phyloP scores from a whole-genome alignment of 2,113 vertebrate species.

The Bufo gargarizans region DNA sequence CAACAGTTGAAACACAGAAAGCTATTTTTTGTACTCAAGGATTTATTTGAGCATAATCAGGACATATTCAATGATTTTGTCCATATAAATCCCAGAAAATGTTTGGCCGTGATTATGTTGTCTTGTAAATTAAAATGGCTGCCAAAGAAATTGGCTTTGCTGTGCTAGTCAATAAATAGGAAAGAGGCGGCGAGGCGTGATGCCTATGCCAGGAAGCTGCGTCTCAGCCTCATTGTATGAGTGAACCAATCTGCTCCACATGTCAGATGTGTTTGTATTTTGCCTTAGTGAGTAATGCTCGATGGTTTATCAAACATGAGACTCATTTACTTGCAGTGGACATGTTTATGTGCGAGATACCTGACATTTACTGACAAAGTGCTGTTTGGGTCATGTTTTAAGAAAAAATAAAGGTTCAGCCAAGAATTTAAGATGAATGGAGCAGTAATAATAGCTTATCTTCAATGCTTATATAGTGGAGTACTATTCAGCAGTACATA shows the following conservation, averaged over 20 bases:
- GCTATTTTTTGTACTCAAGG: not conserved
- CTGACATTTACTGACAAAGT: not conserved
- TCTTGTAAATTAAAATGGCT: not conserved
- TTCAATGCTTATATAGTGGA: not conserved
- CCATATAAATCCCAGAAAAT: not conserved
- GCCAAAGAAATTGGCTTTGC: not conserved
- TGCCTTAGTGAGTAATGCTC: not conserved
- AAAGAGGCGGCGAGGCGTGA: not conserved
- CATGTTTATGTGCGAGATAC: not conserved
- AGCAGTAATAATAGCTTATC: not conserved
- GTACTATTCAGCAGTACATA: too few relatives aligned
- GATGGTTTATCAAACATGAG: not conserved
- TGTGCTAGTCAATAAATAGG: not conserved
- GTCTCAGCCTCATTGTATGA: not conserved
- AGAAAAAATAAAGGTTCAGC: not conserved
- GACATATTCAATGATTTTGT: not conserved
- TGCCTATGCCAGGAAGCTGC: not conserved
- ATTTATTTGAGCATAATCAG: not conserved
- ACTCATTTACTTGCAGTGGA: not conserved
- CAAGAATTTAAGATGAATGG: not conserved
- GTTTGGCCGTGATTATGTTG: not conserved
- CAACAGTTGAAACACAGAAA: not conserved
- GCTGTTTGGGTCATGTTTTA: not conserved
- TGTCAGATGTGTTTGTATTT: conserved; percentile 11
- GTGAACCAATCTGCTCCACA: not conserved